phyloP scores from a whole-genome alignment of 2,113 vertebrate species.

The Glareola pratincola region DNA sequence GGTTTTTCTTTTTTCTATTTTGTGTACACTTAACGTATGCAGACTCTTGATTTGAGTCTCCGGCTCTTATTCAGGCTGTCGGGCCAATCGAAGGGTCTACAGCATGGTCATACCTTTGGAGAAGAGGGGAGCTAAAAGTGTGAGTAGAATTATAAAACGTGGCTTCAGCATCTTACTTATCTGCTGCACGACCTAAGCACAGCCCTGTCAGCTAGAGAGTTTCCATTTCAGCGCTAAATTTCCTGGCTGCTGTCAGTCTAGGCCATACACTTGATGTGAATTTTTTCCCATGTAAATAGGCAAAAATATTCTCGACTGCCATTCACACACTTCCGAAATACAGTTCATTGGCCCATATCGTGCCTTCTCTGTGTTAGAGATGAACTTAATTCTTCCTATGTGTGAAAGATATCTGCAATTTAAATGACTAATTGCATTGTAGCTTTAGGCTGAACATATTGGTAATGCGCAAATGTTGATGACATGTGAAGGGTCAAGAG shows the following conservation, averaged over 20 bases:
- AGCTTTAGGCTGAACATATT: constrained; percentile 70
- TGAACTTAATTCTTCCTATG: constrained; percentile 59
- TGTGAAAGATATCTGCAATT: constrained; percentile 68
- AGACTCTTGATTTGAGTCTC: background rate
- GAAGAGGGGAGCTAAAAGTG: background rate
- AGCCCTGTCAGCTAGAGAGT: background rate
- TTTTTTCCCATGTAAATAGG: background rate
- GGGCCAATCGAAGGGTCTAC: background rate
- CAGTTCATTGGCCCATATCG: background rate
- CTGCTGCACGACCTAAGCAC: background rate
- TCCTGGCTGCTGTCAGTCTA: constrained; percentile 45
- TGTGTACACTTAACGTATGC: background rate
- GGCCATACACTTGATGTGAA: background rate
- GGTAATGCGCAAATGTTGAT: constrained; percentile 61
- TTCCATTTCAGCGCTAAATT: background rate
- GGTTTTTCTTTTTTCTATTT: background rate
- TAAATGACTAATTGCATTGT: constrained; percentile 71
- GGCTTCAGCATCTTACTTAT: background rate
- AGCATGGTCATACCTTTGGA: background rate
- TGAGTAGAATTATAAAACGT: background rate
- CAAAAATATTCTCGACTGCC: constrained; percentile 40
- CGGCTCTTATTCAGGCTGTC: background rate
- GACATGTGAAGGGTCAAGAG: constrained; percentile 70
- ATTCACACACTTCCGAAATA: constrained; percentile 27
- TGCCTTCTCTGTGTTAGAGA: background rate